Percentiles rank a stretch among this genome's conserved stretches.
These are phyloP conservation scores for Micrasema minimum DNA, from an alignment of 1,140 invertebrate genomes.

Conservation along the genomic window DNA sequence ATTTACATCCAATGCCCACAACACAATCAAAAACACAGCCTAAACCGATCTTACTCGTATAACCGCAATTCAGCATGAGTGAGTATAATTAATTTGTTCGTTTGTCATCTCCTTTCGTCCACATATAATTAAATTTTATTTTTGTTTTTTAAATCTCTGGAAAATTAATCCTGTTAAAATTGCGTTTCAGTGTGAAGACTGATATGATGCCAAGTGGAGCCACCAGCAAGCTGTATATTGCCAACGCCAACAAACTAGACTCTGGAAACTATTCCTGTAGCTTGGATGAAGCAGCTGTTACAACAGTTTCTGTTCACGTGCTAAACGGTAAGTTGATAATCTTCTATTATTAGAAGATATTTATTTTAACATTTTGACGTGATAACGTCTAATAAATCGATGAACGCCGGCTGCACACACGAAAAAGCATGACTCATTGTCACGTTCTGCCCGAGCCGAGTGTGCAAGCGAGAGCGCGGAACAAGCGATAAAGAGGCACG, in stretches of 20 bases:
- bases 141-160: background rate
- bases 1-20: no score
- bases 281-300: slow-evolving; percentile 73
- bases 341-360: background rate
- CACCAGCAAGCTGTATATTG: slow-evolving; percentile 77
- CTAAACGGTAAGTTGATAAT: slow-evolving; percentile 73
- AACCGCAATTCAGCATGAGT: background rate
- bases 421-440: no score
- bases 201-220: slow-evolving; percentile 76
- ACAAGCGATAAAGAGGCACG: no score
- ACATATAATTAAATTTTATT: background rate
- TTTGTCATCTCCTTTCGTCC: background rate
- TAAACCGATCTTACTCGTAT: no score
- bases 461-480: no score
- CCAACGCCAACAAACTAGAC: slow-evolving; percentile 78
- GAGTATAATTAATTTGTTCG: background rate
- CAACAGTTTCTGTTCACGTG: slow-evolving; percentile 77
- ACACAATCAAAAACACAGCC: no score
- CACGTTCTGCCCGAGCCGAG: no score
- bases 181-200: slow-evolving; percentile 73
- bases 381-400: no score
- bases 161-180: background rate
- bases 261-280: slow-evolving; percentile 82
- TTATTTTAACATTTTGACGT: no score
- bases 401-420: no score